phyloP scores from a whole-genome alignment of 2,113 vertebrate genomes.

The Alces alces region DNA sequence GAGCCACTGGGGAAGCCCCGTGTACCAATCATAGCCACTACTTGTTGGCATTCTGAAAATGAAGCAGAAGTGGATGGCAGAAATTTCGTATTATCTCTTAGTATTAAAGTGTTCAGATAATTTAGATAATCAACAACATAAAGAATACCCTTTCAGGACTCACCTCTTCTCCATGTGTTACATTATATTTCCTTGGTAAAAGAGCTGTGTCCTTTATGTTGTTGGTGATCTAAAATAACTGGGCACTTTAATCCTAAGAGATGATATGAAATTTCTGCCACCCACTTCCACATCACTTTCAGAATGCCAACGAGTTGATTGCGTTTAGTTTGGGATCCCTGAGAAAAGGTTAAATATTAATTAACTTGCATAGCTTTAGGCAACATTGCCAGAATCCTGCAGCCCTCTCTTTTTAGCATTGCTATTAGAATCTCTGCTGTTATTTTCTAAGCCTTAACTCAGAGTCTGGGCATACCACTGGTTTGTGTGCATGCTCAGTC shows the following conservation, averaged over 20 bases:
- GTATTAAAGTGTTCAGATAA: neutral
- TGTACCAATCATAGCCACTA: neutral
- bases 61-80: neutral
- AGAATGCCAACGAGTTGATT: neutral
- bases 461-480: neutral
- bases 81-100: neutral
- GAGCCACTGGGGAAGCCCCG: neutral
- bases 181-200: neutral
- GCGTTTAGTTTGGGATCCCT: neutral
- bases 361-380: neutral
- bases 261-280: neutral
- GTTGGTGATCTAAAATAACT: neutral
- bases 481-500: neutral
- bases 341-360: neutral
- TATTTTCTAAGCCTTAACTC: neutral
- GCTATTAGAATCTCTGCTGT: neutral
- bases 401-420: neutral
- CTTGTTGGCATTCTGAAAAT: neutral
- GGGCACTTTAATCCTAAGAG: neutral
- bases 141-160: neutral
- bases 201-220: neutral
- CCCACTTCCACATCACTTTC: neutral
- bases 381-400: neutral
- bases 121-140: neutral
- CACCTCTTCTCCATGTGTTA: neutral